Base-by-base conservation (phyloP, 2,113 vertebrate genomes). In the Salvelinus sp. region DNA sequence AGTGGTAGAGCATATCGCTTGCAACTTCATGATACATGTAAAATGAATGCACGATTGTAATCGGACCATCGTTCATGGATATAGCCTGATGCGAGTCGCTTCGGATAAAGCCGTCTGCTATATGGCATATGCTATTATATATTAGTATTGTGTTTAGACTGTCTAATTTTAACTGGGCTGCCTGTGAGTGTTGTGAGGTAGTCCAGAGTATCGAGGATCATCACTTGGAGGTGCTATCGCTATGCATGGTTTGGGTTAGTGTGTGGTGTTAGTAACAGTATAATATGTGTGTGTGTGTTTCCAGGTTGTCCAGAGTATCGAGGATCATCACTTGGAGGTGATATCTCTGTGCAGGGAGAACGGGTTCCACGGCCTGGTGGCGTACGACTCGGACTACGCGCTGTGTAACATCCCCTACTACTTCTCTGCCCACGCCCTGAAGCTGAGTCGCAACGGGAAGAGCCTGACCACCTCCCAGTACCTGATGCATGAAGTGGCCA, bases 131-230 rank as follows among this genome's bases (percentile, higher is more conserved):
- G 18, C 3, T 57, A 20, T 57, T 57, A 4, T 57, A 20, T 57
- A 20, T 20, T 20, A 18, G 4, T 20, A 57, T 57, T 57, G 54
- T 44, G 38, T 44, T 44, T 44, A 44, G 38, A 2, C 38, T 44
- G 38, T 44, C 7, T 57, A 57, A 6, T 14, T 20, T 57, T 1
- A 20, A 57, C 13, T 57, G 14, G 3, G 18, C 3, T 57, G 0
- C 16, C 18, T 14, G 13, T 18, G 50, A 57, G 50, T 10, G 6
- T 81, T 69, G 28, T 30, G 28, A 30, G 28, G 28, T 30, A 4
- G 95, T 96, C 76, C 97, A 98, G 93, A 98, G 95, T 93, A 93
- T 96, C 68, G 96, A 98, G 87, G 97, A 98, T 92, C 97, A 98
- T 89, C 97, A 98, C 91, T 96, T 97, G 91, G 97, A 98, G 94